phyloP scores from a whole-genome alignment of 2,797 vertebrate genomes.

The Psittacula echo region DNA sequence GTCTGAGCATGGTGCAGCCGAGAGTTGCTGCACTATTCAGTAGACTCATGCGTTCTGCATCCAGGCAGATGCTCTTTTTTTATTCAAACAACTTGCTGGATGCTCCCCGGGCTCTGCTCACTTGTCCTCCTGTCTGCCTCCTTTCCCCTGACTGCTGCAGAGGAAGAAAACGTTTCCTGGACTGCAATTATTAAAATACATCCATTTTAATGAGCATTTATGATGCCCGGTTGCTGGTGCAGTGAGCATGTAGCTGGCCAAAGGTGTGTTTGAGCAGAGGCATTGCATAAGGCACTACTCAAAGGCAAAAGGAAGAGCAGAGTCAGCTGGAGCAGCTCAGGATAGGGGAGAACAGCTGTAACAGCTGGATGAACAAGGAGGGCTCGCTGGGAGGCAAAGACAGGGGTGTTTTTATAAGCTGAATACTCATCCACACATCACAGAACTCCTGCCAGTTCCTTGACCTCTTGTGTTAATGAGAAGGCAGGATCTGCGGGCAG shows the following conservation, averaged over 20 bases:
- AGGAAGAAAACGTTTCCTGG: neutral
- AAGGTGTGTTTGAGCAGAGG: neutral
- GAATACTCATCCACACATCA: neutral
- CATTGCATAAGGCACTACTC: neutral
- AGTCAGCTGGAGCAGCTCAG: neutral
- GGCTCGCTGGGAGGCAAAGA: neutral
- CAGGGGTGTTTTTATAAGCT: slow-evolving; percentile 29
- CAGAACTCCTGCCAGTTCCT: slow-evolving; percentile 39
- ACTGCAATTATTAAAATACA: neutral
- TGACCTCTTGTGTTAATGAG: slow-evolving; percentile 55
- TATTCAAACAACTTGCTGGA: neutral
- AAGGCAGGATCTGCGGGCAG: slow-evolving; percentile 43
- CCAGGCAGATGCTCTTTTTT: neutral
- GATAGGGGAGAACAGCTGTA: neutral
- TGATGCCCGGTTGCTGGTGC: neutral
- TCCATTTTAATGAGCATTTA: neutral
- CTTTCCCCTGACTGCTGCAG: neutral
- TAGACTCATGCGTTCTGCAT: fast-evolving
- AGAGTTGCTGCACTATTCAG: neutral
- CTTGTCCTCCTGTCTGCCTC: neutral
- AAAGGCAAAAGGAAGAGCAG: neutral
- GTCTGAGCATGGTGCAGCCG: neutral
- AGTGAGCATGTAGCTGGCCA: neutral
- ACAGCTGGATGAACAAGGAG: slow-evolving; percentile 34
- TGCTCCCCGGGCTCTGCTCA: neutral